Conservation (phyloP, 2,888 invertebrate species). For the Allophyes oxyacanthae region DNA sequence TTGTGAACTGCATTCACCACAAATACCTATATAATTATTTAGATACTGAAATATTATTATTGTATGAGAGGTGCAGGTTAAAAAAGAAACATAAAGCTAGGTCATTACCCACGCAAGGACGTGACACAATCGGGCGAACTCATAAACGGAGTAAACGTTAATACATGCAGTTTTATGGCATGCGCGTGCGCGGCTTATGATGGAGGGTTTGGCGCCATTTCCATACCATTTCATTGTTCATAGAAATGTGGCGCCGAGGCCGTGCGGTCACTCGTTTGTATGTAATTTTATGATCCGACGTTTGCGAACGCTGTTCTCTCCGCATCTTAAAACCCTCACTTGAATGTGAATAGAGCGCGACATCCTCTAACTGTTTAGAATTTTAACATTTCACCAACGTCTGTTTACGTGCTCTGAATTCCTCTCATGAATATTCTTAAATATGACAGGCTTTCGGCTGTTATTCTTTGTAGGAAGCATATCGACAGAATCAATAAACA, state of each 20-base stretch:
- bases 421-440: slow-evolving; percentile 51
- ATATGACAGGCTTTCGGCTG: slow-evolving; percentile 58
- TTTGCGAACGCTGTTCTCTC: slow-evolving; percentile 77
- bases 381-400: slow-evolving; percentile 78
- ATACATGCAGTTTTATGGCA: slow-evolving; percentile 72
- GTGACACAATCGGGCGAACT: slow-evolving; percentile 66
- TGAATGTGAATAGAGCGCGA: slow-evolving; percentile 73
- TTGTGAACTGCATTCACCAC: neutral
- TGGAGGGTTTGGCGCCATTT: slow-evolving; percentile 82
- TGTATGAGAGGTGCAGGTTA: slow-evolving; percentile 9
- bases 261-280: slow-evolving; percentile 77
- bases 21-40: neutral
- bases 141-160: slow-evolving; percentile 67
- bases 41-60: slow-evolving; percentile 11
- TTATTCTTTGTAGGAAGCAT: slow-evolving; percentile 65
- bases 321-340: slow-evolving; percentile 68
- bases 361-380: slow-evolving; percentile 71
- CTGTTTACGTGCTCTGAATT: slow-evolving; percentile 72
- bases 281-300: slow-evolving; percentile 82
- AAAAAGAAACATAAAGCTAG: slow-evolving; percentile 46
- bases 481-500: slow-evolving; percentile 78
- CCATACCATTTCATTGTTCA: slow-evolving; percentile 85
- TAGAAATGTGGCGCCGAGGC: slow-evolving; percentile 85
- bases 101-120: slow-evolving; percentile 71
- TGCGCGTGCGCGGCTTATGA: slow-evolving; percentile 80